Percentiles rank a stretch among this genome's conserved stretches.
Conservation (phyloP, 37 sponge, comb jelly and placozoan genomes). For the Diacarnus erythraeanus region DNA sequence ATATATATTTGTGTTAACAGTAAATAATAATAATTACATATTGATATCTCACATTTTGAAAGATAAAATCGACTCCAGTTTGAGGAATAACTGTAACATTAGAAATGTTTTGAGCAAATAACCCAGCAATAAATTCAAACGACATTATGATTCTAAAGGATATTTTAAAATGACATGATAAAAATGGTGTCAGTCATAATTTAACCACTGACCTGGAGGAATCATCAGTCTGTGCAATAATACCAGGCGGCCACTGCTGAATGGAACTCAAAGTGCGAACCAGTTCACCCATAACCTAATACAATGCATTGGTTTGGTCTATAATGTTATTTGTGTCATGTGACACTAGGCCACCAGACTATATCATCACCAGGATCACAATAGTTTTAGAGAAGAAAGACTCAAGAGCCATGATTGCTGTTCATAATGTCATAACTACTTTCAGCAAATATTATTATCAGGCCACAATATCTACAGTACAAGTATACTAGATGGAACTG, state of each 20-base stretch:
- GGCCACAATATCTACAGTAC: too few species aligned
- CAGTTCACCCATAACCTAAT: background rate
- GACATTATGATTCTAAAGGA: background rate
- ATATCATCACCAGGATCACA: too few species aligned
- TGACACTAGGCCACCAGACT: too few species aligned
- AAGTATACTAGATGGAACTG: too few species aligned
- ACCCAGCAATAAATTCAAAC: background rate
- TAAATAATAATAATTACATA: too few species aligned
- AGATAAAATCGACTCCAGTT: background rate
- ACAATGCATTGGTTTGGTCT: too few species aligned
- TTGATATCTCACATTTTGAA: conserved; percentile 6
- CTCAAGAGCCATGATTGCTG: too few species aligned
- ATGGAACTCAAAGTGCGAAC: background rate
- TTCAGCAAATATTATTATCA: too few species aligned
- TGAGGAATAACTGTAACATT: background rate
- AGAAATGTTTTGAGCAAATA: background rate
- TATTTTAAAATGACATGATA: background rate
- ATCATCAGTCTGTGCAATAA: background rate
- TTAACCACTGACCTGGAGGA: background rate
- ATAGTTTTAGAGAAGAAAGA: too few species aligned
- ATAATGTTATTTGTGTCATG: too few species aligned
- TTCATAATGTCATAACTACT: too few species aligned
- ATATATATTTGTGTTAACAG: too few species aligned
- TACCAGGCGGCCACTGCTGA: background rate
- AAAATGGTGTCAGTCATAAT: background rate